Conservation (phyloP, 1,140 invertebrate species). For the Phthorimaea operculella region DNA sequence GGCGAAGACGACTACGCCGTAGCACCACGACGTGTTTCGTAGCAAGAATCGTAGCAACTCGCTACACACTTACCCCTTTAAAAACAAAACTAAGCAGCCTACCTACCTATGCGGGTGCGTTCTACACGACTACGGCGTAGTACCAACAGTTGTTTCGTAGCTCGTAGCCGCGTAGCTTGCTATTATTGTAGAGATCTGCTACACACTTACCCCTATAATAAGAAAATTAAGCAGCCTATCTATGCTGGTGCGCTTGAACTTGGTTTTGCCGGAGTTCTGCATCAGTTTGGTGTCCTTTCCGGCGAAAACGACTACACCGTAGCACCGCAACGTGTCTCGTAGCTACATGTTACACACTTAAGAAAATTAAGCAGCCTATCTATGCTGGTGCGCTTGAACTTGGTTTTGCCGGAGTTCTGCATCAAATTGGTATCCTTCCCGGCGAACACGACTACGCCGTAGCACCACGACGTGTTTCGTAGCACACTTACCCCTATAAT, state of each 20-base stretch:
- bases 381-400: constrained; percentile 98
- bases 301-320: constrained; percentile 96
- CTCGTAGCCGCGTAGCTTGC: constrained; percentile 93
- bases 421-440: constrained; percentile 99
- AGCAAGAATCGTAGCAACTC: constrained; percentile 96
- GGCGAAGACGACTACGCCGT: constrained; percentile 96
- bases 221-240: constrained; percentile 98
- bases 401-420: constrained; percentile 99
- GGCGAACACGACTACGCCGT: constrained; percentile 96
- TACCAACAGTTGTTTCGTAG: constrained; percentile 96
- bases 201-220: constrained; percentile 90
- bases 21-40: constrained; percentile 97
- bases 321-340: constrained; percentile 99
- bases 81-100: constrained; percentile 97
- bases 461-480: constrained; percentile 97
- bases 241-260: constrained; percentile 98
- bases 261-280: constrained; percentile 99
- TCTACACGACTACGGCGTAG: constrained; percentile 98
- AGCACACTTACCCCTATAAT: constrained; percentile 93
- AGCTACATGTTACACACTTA: constrained; percentile 80
- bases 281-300: constrained; percentile 99
- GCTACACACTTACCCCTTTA: constrained; percentile 86
- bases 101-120: constrained; percentile 97
- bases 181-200: constrained; percentile 81
- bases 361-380: constrained; percentile 98